Evolutionary conservation across 2,888 invertebrate species (phyloP).

Genomic region (Augiades crinisus): DNA sequence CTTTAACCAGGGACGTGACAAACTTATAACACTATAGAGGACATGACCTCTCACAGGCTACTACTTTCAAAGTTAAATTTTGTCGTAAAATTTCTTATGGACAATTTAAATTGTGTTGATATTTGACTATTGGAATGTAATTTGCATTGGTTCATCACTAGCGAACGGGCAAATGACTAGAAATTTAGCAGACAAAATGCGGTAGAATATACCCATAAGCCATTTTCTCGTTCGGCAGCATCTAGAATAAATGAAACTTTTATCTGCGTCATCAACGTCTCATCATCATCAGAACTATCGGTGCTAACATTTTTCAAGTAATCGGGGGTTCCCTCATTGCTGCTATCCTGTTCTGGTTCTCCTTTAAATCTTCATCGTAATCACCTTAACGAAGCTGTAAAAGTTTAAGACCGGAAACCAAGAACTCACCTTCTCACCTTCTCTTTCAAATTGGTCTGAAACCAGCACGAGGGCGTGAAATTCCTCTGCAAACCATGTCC

Average conservation of each 20-base stretch:
- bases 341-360: conserved; percentile 26
- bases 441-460: conserved; percentile 33
- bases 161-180: too few species aligned
- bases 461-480: conserved; percentile 29
- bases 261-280: not conserved
- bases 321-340: conserved; percentile 22
- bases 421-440: conserved; percentile 29
- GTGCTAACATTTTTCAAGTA: conserved; percentile 23
- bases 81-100: not conserved
- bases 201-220: not conserved
- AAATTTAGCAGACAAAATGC: too few species aligned
- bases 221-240: not conserved
- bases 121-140: too few species aligned
- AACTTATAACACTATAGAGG: conserved; percentile 23
- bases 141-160: too few species aligned
- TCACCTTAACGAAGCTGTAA: conserved; percentile 31
- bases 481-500: conserved; percentile 28
- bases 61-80: conserved; percentile 21
- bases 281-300: conserved; percentile 30
- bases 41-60: conserved; percentile 24
- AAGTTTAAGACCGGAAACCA: conserved; percentile 30
- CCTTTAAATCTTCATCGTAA: conserved; percentile 29
- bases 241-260: not conserved
- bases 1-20: conserved; percentile 15
- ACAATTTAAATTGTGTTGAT: conserved; percentile 31